phyloP scores from a whole-genome alignment of 2,888 invertebrate genomes.

The Diarsia mendica region DNA sequence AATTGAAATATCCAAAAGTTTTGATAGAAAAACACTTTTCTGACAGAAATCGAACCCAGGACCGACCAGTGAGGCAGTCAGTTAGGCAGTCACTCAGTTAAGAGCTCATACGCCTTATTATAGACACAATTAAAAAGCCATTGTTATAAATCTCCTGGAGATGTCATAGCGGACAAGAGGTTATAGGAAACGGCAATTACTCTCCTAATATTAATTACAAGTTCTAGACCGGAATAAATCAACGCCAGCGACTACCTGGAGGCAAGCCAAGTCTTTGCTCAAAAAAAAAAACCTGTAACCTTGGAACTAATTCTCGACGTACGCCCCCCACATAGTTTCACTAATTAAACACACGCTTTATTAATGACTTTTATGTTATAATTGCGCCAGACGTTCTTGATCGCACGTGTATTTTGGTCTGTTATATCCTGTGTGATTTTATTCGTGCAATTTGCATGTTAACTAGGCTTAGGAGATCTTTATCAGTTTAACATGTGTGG shows the following conservation, averaged over 20 bases:
- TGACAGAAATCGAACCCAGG: no score
- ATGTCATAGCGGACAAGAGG: no score
- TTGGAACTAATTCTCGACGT: constrained; percentile 70
- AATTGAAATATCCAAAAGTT: background rate
- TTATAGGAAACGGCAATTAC: background rate
- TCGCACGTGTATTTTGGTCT: constrained; percentile 48
- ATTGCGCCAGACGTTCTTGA: constrained; percentile 52
- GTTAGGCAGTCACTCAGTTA: background rate
- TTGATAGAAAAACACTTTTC: no score
- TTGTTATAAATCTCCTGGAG: no score
- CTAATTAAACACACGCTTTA: constrained; percentile 63
- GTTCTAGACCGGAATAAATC: constrained; percentile 74
- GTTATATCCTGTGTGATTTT: constrained; percentile 34
- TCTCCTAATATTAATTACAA: constrained; percentile 53
- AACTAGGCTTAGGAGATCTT: background rate
- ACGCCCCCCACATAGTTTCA: constrained; percentile 60
- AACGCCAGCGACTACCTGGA: constrained; percentile 79
- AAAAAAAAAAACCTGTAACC: constrained; percentile 71
- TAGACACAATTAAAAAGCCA: no score
- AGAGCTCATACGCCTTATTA: no score
- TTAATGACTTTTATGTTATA: constrained; percentile 62
- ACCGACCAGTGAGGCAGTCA: no score
- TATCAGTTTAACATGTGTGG: background rate
- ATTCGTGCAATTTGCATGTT: background rate
- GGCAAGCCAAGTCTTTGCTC: constrained; percentile 72